A percentile compares a stretch with the other conserved stretches of the same genome.
Evolutionary conservation across 2,113 vertebrate species (phyloP).

Genomic region (Cavia porcellus): DNA sequence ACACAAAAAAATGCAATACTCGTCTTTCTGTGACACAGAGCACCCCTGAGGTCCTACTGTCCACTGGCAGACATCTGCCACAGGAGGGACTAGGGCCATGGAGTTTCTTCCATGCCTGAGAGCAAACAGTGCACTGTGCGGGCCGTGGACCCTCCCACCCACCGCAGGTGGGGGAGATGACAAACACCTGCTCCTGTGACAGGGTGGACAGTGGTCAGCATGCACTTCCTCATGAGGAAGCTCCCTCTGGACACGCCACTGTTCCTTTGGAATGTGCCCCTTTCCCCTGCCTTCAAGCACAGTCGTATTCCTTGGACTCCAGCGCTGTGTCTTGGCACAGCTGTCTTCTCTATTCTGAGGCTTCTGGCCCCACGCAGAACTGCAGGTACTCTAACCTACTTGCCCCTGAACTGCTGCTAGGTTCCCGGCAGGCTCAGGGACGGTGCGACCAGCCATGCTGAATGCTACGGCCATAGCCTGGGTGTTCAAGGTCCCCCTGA

Average conservation of each 20-base stretch:
- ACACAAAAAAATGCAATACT: no score
- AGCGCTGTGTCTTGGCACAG: background rate
- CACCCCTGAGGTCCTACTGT: background rate
- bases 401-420: fast-evolving
- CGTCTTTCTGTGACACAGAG: background rate
- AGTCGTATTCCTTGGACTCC: no score
- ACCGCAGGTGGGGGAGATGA: background rate
- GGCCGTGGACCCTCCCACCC: background rate
- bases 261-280: background rate
- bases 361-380: no score
- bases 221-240: background rate
- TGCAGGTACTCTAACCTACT: no score
- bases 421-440: fast-evolving
- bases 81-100: background rate
- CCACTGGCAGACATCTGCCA: background rate
- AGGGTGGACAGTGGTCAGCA: background rate
- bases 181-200: background rate
- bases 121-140: no score
- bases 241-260: background rate
- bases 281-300: background rate
- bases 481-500: background rate
- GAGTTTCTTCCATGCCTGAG: background rate
- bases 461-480: background rate
- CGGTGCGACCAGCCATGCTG: fast-evolving
- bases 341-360: fast-evolving